Base-by-base conservation (phyloP, 2,113 vertebrate species). In the Sceloporus tristichus region DNA sequence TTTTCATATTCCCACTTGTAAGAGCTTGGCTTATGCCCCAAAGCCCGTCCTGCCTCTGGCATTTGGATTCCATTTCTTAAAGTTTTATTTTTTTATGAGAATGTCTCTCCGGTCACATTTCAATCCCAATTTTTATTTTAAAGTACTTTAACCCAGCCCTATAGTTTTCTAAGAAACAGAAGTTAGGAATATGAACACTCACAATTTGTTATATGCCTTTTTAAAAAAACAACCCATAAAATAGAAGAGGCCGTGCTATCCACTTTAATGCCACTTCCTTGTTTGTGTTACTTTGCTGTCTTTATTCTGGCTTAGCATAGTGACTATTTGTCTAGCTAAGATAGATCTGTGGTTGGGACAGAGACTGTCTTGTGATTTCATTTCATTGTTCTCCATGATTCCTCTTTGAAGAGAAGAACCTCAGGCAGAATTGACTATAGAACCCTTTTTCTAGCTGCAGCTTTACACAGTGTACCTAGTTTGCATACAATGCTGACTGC, bases 1-100 rank as follows among this genome's bases (percentile, higher is more conserved):
- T 65, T 48, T 75, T 82, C 38, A 75, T 65, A 65, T 29, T 87
- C 73, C 73, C 59, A 77, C 59, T 86, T 86, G 38, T 68, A 78
- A 78, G 27, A 76, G n/a, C 16, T 88, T 88, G 80, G n/a, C 48
- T 83, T 88, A 59, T 65, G 71, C 59, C 80, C 71, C 59, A 77
- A 68, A 83, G 71, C 38, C 73, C 6, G 16, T 84, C 21, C 77
- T 87, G 76, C 54, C 4, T 54, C 27, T 23, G 0, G 1, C 4
- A 89, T 59, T 56, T 87, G 13, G 2, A 84, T 25, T 76, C 1
- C 2, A 65, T 1, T 21, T 90, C 23, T 11, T 34, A 87, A 90
- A 92, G 79, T 2, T 4, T 53, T 84, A 40, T 82, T 74, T 84
- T 53, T 82, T 74, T 81, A 34, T 1, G 1, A 2, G 7, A 62